Percentiles rank a stretch among this genome's conserved stretches.
Conservation (phyloP, 2,113 vertebrate genomes). For the Mugil cephalus region DNA sequence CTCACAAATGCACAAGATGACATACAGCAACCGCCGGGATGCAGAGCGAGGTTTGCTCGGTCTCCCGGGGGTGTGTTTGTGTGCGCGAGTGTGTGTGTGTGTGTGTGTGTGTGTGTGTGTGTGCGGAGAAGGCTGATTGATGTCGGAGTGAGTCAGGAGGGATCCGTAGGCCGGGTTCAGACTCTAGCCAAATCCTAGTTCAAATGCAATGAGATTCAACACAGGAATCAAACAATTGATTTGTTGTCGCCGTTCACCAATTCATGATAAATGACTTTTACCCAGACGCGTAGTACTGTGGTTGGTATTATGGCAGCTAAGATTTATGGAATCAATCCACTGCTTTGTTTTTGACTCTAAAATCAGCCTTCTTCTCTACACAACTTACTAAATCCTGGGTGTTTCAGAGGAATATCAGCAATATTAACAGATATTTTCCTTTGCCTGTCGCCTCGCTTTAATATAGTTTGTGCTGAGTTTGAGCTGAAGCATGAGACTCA, state of each 20-base stretch:
- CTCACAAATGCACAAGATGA: conserved; percentile 55
- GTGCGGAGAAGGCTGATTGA: conserved; percentile 45
- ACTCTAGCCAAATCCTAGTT: conserved; percentile 54
- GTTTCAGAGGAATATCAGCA: conserved; percentile 54
- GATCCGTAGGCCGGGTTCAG: conserved; percentile 30
- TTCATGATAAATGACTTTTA: conserved; percentile 63
- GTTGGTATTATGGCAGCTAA: conserved; percentile 71
- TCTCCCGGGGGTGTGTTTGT: conserved; percentile 25
- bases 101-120: conserved; percentile 16
- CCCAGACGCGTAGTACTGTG: conserved; percentile 36
- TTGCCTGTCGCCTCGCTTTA: conserved; percentile 13
- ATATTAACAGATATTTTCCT: conserved; percentile 51
- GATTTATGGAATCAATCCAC: conserved; percentile 62
- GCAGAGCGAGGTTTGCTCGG: conserved; percentile 40
- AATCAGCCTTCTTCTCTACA: conserved; percentile 45
- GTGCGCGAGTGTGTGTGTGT: conserved; percentile 25
- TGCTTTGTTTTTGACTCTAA: conserved; percentile 57
- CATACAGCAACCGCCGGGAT: conserved; percentile 25
- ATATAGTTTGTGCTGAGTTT: conserved; percentile 12
- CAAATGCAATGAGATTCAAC: conserved; percentile 60
- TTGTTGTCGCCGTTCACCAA: conserved; percentile 61
- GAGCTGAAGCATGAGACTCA: conserved; percentile 40
- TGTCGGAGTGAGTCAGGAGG: conserved; percentile 33
- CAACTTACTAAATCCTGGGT: conserved; percentile 24
- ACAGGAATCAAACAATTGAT: conserved; percentile 49